Percentiles rank a stretch among this genome's conserved stretches.
Evolutionary conservation across 2,113 vertebrate species (phyloP).

Genomic region (Halichoeres trimaculatus): DNA sequence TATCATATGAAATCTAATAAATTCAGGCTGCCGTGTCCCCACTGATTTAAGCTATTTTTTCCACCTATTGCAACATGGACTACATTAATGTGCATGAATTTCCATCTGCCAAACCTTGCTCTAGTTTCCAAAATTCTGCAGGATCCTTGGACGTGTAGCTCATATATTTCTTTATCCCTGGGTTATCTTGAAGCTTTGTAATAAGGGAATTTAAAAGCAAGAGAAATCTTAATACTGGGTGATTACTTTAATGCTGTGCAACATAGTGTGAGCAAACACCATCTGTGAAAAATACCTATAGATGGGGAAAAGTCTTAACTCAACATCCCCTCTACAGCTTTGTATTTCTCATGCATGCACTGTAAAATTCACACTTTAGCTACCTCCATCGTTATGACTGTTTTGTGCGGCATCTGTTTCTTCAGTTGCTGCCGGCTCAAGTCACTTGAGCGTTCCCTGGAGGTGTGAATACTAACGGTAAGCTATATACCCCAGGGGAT

Average conservation of each 20-base stretch:
- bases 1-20: neutral
- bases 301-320: too few species aligned
- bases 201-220: too few species aligned
- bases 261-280: neutral
- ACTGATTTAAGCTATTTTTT: too few species aligned
- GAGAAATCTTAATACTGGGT: too few species aligned
- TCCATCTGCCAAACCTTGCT: neutral
- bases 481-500: neutral
- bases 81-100: neutral
- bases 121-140: neutral
- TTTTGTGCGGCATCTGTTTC: neutral
- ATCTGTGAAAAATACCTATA: neutral
- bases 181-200: neutral
- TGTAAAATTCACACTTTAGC: neutral
- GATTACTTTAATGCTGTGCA: neutral
- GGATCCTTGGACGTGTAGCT: neutral
- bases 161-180: neutral
- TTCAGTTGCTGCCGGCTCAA: neutral
- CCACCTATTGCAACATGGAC: neutral
- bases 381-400: neutral
- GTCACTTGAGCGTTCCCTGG: neutral
- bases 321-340: too few species aligned
- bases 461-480: neutral
- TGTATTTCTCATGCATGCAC: neutral
- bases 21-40: too few species aligned